Base-by-base conservation (phyloP, 64 coral and sea anemone genomes). In the Porites lutea region DNA sequence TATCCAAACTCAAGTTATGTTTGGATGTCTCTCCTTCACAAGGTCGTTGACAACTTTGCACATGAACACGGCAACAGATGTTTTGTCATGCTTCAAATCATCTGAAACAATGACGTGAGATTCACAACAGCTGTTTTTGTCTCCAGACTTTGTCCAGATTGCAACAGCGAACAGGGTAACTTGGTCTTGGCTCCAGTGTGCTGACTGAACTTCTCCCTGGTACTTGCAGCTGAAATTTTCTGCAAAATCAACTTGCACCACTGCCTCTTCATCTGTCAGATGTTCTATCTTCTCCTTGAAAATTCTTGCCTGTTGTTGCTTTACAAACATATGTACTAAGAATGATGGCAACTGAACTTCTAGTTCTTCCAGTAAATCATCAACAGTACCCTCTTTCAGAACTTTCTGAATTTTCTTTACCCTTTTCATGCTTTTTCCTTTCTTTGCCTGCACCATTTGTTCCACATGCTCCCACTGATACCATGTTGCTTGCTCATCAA, bases 211-310 rank as follows among this genome's bases (percentile, higher is more conserved):
- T 23, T 89, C 73, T 47, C 61, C 88, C 18, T 89, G 88, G 45
- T 78, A 50, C 19, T 47, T 19, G n/a, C 88, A 89, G 54, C 22
- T 78, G 60, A 79, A 79, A 58, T 89, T 89, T 69, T 89, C 74
- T 49, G 72, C 58, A 69, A 89, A 89, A 46, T 89, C 88, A 66
- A 89, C 88, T 43, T 79, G 88, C 9, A 89, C 37, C 10, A 89
- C 74, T 15, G 21, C 14, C 46, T 88, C 86, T 43, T 74, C 70
- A 1, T 54, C 67, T 15, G 50, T 46, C 49, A 74, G 51, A 57
- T 88, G 50, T 16, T 74, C 19, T 14, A 59, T 2, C 21, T n/a
- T 88, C 19, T 75, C 86, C 74, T 88, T 70, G 21, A 88, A 88
- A 23, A 54, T 74, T 47, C 10, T 3, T n/a, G 86, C 18, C 51